A percentile compares a stretch with the other conserved stretches of the same genome.
Evolutionary conservation across 2,797 vertebrate species (phyloP).

Genomic region (Tapera naevia): DNA sequence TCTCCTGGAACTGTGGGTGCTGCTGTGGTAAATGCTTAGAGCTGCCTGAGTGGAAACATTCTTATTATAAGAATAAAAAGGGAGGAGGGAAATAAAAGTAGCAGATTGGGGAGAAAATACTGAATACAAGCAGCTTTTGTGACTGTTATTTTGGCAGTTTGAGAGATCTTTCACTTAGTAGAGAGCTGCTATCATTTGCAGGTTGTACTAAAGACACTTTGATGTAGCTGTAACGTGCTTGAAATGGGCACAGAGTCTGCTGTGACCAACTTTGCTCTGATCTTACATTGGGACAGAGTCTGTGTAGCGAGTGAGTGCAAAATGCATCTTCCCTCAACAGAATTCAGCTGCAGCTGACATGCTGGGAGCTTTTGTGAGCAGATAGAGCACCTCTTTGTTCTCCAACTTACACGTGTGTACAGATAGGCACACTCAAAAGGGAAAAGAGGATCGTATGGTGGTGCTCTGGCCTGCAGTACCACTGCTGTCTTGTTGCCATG

Average conservation of each 20-base stretch:
- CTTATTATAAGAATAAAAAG: not conserved
- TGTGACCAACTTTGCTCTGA: not conserved
- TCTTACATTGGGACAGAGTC: not conserved
- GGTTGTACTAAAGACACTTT: not conserved
- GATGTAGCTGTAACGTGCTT: not conserved
- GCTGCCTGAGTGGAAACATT: not conserved
- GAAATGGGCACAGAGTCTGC: not conserved
- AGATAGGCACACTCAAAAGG: not conserved
- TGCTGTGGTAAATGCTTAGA: not conserved
- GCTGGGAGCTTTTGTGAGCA: not conserved
- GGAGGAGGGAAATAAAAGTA: not conserved
- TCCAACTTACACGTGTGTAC: not conserved
- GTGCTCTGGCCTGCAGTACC: not conserved
- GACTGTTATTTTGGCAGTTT: constrained; percentile 34
- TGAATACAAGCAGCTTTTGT: constrained; percentile 43
- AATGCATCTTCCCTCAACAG: accelerated
- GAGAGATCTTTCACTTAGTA: constrained; percentile 19
- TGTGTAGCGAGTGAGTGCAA: not conserved
- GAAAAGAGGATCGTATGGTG: not conserved
- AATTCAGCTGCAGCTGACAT: not conserved
- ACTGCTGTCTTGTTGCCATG: not conserved
- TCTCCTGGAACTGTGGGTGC: not conserved
- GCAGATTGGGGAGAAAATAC: not conserved
- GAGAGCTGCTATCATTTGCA: constrained; percentile 45
- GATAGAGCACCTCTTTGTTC: not conserved